phyloP scores from a whole-genome alignment of 2,888 invertebrate genomes.

The Chorisops tibialis region DNA sequence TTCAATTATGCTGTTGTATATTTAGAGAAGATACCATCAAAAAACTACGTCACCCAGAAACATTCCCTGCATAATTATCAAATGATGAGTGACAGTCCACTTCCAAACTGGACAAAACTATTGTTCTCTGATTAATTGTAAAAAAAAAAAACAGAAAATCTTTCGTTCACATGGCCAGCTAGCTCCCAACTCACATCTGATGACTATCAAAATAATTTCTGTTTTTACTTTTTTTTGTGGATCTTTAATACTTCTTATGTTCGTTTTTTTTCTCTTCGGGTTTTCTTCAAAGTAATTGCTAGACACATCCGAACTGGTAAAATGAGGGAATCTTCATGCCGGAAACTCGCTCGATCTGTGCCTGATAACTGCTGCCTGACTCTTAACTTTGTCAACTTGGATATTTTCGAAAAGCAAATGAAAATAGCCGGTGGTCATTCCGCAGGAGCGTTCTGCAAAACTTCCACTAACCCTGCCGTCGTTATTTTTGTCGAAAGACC shows the following conservation, averaged over 20 bases:
- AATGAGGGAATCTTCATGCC: constrained; percentile 12
- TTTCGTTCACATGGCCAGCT: constrained; percentile 22
- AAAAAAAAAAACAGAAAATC: constrained; percentile 12
- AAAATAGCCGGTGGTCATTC: not conserved
- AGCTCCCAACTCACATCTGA: constrained; percentile 19
- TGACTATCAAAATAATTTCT: constrained; percentile 23
- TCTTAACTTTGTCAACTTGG: not conserved
- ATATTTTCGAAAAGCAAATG: constrained; percentile 5
- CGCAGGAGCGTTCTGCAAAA: not conserved
- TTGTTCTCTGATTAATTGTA: constrained; percentile 25
- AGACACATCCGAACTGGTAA: not conserved
- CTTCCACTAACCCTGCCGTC: not conserved
- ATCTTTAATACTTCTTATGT: not conserved
- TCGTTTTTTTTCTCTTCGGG: too few species aligned
- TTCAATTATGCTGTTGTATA: too few species aligned
- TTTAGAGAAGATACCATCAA: too few species aligned
- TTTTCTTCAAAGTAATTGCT: not conserved
- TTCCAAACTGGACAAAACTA: constrained; percentile 15
- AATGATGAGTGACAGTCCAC: constrained; percentile 23
- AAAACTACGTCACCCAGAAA: too few species aligned
- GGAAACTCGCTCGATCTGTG: constrained; percentile 14
- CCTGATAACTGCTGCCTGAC: constrained; percentile 3
- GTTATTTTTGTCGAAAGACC: constrained; percentile 18
- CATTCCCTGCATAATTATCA: constrained; percentile 15
- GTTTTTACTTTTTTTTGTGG: not conserved